Conservation (phyloP, 53 echinoderm and acorn worm genomes). For the Pentamera pediparva region DNA sequence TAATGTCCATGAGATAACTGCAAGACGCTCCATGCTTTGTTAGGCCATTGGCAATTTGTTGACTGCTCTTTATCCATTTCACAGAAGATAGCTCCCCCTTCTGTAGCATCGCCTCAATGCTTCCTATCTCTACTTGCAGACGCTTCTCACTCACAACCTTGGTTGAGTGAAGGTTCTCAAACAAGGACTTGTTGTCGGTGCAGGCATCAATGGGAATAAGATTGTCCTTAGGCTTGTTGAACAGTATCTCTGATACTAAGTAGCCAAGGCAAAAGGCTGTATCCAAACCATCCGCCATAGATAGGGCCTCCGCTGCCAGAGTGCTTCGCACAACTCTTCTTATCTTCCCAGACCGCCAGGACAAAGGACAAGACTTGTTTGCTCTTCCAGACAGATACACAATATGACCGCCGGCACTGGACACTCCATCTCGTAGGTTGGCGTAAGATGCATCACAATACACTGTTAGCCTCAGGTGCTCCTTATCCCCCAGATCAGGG, state of each 20-base stretch:
- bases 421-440: neutral
- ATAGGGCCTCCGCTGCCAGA: neutral
- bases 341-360: neutral
- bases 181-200: too few species aligned
- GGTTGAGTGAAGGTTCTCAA: neutral
- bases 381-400: too few species aligned
- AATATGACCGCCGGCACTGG: neutral
- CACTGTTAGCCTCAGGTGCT: neutral
- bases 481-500: neutral
- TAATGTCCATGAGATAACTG: neutral
- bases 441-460: neutral
- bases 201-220: neutral
- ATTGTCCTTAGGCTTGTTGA: neutral
- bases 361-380: conserved; percentile 13
- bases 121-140: neutral
- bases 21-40: too few species aligned
- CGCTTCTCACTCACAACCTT: too few species aligned
- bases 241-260: neutral
- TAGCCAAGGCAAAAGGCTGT: neutral
- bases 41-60: neutral
- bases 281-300: neutral
- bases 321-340: neutral
- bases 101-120: neutral
- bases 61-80: too few species aligned
- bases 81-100: neutral